Evolutionary conservation across 2,113 vertebrate species (phyloP).

Genomic region (Sula dactylatra): DNA sequence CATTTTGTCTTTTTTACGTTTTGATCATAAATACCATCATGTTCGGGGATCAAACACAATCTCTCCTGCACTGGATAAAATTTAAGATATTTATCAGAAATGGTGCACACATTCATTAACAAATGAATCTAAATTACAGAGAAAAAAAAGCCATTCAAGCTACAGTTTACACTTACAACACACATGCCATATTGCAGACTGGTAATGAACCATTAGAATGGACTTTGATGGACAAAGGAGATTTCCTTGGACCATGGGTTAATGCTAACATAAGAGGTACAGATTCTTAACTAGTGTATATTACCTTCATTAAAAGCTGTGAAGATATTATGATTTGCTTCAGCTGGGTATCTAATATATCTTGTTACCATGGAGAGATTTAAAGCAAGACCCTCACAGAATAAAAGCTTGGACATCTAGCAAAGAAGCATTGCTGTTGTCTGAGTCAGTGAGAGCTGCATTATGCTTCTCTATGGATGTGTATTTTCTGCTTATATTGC

Average conservation of each 20-base stretch:
- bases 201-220: neutral
- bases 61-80: neutral
- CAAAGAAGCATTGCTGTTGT: neutral
- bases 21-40: constrained; percentile 5
- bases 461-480: neutral
- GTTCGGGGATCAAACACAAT: neutral
- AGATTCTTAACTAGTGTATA: neutral
- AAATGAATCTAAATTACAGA: neutral
- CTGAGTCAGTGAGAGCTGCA: neutral
- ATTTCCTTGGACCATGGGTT: neutral
- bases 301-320: neutral
- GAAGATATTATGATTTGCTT: neutral
- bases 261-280: neutral
- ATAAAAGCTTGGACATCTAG: neutral
- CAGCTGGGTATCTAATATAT: neutral
- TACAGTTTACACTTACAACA: neutral
- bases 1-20: neutral
- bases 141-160: neutral
- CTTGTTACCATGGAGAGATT: neutral
- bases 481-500: neutral
- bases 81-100: constrained; percentile 5
- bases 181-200: neutral
- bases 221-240: neutral
- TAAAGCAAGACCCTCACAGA: neutral
- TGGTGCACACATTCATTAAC: neutral